Base-by-base conservation (phyloP, 1,140 invertebrate species). In the Trichonephila clavipes region DNA sequence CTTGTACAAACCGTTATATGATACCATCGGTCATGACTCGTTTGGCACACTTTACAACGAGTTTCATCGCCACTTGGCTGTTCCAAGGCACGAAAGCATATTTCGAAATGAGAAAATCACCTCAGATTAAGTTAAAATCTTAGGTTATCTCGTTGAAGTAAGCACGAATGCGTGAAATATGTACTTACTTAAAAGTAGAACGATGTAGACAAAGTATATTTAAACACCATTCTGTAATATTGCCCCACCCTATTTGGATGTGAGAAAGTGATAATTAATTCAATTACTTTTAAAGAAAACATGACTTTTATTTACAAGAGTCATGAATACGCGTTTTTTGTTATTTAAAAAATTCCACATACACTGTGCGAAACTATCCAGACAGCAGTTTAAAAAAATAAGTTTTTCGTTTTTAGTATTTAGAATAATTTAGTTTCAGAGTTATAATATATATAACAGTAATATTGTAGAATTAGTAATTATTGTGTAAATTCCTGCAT, bases 1-100 rank as follows among this genome's bases (percentile, higher is more conserved):
- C 18, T 59, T 85, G 44, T 58, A 58, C 44, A 82, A 51, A 85
- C 58, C 8, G 21, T 58, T 58, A 58, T n/a, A 21, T n/a, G 58
- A 58, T 85, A 85, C 8, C 82, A 85, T 85, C 82, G 44, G 24
- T 58, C 82, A 85, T 85, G 82, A 85, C 82, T 85, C 44, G 82
- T 85, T 85, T 85, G 82, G 82, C 82, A 85, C 44, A 85, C 82
- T 85, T 85, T 85, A 44, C 21, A 24, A 44, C 82, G 44, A 85
- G 58, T 85, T 85, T 85, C n/a, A 85, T 59, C 24, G 44, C 51
- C 21, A 24, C 58, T 58, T 19, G 28, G 58, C 58, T 85, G 21
- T 44, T 59, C 19, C 19, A 85, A 58, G n/a, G 82, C 82, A 58
- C 44, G 21, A 51, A 21, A 34, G 72, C 18, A 2, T 18, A 16